Evolutionary conservation across 2,888 invertebrate genomes (phyloP).

Genomic region (Ephialtes manifestator): DNA sequence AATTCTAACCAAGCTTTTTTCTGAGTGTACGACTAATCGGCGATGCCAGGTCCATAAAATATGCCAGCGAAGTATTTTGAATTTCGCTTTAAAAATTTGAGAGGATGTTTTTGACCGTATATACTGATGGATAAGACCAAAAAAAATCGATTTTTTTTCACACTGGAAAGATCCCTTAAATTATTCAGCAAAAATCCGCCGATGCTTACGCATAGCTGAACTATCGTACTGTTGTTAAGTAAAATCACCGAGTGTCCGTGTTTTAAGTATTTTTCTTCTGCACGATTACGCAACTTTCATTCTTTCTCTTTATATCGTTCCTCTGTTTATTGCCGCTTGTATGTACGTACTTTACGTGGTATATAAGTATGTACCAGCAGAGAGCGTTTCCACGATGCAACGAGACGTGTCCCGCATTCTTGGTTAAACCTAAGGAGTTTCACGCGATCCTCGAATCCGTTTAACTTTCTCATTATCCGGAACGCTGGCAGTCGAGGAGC

Average conservation of each 20-base stretch:
- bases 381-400: conserved; percentile 62
- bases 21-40: too few species aligned
- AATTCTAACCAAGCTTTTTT: too few species aligned
- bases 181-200: background rate
- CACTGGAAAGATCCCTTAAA: too few species aligned
- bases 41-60: too few species aligned
- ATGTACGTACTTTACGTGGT: background rate
- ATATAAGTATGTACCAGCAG: conserved; percentile 27
- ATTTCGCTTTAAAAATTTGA: too few species aligned
- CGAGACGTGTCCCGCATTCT: conserved; percentile 70
- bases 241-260: conserved; percentile 37
- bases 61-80: too few species aligned
- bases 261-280: conserved; percentile 33
- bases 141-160: too few species aligned
- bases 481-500: conserved; percentile 38
- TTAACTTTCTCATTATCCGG: conserved; percentile 69
- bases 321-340: conserved; percentile 27
- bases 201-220: conserved; percentile 26
- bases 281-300: conserved; percentile 50
- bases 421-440: conserved; percentile 62
- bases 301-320: conserved; percentile 30
- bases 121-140: too few species aligned
- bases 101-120: too few species aligned
- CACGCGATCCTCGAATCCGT: conserved; percentile 65
- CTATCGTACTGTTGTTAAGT: conserved; percentile 31